phyloP scores from a whole-genome alignment of 2,888 invertebrate genomes.

The Ormyrus labotus region DNA sequence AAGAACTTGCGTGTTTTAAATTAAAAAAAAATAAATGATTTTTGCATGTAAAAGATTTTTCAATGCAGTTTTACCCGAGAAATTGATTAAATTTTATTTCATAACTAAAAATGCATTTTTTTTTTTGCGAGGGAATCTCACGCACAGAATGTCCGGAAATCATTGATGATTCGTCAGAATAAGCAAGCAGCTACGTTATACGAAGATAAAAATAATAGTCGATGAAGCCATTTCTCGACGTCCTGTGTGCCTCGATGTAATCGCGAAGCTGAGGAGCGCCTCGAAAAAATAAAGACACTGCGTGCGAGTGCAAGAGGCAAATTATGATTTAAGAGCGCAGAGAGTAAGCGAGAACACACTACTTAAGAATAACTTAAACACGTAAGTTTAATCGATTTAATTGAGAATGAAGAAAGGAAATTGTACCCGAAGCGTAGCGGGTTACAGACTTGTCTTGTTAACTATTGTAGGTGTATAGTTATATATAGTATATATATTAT shows the following conservation, averaged over 20 bases:
- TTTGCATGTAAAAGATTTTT: too few species aligned
- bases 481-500: conserved; percentile 60
- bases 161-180: conserved; percentile 30
- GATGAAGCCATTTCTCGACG: conserved; percentile 57
- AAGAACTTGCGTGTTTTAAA: too few species aligned
- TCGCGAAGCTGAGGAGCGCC: conserved; percentile 47
- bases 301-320: conserved; percentile 45
- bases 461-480: conserved; percentile 73
- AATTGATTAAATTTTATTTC: conserved; percentile 26
- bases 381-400: conserved; percentile 68
- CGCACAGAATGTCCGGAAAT: conserved; percentile 35
- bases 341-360: conserved; percentile 46
- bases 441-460: conserved; percentile 72
- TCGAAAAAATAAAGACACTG: conserved; percentile 39
- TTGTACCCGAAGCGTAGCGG: conserved; percentile 64
- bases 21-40: too few species aligned
- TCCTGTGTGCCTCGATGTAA: conserved; percentile 56
- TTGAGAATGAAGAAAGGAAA: conserved; percentile 56
- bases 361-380: conserved; percentile 68
- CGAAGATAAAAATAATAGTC: conserved; percentile 48
- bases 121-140: conserved; percentile 23
- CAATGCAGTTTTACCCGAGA: background rate
- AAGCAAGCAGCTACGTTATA: conserved; percentile 36
- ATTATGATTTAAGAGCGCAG: conserved; percentile 44
- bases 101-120: conserved; percentile 6